These are phyloP conservation scores for Protodeltote pygarga DNA, from an alignment of 2,888 invertebrate species.

Conservation along the genomic window DNA sequence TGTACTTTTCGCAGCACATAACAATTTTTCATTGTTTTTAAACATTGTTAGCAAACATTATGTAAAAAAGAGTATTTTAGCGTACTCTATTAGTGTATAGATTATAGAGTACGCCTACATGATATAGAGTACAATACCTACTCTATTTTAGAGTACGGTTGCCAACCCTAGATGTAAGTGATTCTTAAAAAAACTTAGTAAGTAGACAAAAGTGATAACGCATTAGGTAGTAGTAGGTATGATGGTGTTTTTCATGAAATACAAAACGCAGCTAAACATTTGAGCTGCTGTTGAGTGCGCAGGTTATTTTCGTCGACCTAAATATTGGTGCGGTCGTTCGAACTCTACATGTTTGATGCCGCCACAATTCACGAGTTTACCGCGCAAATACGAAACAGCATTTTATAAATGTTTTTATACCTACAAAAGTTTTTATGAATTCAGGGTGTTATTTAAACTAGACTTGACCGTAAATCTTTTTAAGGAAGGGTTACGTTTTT, in stretches of 20 bases:
- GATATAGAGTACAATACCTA: too few species aligned
- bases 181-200: slow-evolving; percentile 9
- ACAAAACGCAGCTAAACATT: slow-evolving; percentile 32
- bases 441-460: slow-evolving; percentile 15
- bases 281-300: slow-evolving; percentile 55
- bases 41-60: too few species aligned
- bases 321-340: slow-evolving; percentile 75
- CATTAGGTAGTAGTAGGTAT: slow-evolving; percentile 12
- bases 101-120: too few species aligned
- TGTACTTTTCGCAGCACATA: too few species aligned
- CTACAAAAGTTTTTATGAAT: too few species aligned
- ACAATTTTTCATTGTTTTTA: too few species aligned
- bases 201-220: slow-evolving; percentile 5
- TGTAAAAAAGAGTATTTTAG: too few species aligned
- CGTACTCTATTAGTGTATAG: too few species aligned
- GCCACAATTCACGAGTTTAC: slow-evolving; percentile 59
- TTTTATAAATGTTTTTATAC: too few species aligned
- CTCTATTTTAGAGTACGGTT: too few species aligned
- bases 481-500: too few species aligned
- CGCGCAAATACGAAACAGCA: slow-evolving; percentile 38
- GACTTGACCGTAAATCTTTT: not conserved
- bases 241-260: slow-evolving; percentile 15
- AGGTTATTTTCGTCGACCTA: slow-evolving; percentile 84
- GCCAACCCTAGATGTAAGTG: too few species aligned
- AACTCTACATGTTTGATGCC: slow-evolving; percentile 54